These are phyloP conservation scores for Scolanthus callimorphus DNA, from an alignment of 92 coral and sea anemone genomes.

Conservation along the genomic window DNA sequence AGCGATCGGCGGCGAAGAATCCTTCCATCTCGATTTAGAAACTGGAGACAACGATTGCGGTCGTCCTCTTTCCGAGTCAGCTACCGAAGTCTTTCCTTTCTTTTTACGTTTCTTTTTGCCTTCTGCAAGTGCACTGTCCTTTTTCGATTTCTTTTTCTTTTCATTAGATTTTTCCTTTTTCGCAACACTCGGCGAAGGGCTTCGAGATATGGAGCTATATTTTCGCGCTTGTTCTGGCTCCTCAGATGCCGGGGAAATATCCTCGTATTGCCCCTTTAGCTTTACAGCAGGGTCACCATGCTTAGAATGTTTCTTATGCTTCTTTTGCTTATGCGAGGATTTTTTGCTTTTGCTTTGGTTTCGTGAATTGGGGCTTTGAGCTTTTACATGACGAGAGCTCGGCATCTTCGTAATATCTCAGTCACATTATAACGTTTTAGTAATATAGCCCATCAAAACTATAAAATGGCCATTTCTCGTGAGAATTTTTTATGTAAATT, in stretches of 20 bases:
- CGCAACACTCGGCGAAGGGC: conserved; percentile 76
- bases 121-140: conserved; percentile 55
- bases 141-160: conserved; percentile 76
- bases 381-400: conserved; percentile 89
- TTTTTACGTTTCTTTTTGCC: conserved; percentile 75
- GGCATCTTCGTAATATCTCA: conserved; percentile 81
- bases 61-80: conserved; percentile 21
- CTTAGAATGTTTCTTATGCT: conserved; percentile 82
- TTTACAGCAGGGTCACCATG: conserved; percentile 82
- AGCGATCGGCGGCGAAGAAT: conserved; percentile 56
- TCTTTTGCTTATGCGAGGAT: conserved; percentile 96
- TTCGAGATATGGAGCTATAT: conserved; percentile 81
- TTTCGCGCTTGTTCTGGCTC: conserved; percentile 75
- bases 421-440: conserved; percentile 59
- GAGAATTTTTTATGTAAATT: conserved; percentile 52
- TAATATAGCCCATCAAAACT: conserved; percentile 57
- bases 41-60: conserved; percentile 74
- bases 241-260: conserved; percentile 96
- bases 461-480: conserved; percentile 46
- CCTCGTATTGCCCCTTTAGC: conserved; percentile 96
- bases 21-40: conserved; percentile 81
- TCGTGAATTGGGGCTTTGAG: conserved; percentile 90
- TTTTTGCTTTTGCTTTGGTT: conserved; percentile 97
- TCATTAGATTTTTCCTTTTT: conserved; percentile 79
- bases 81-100: conserved; percentile 56